phyloP scores from a whole-genome alignment of 2,113 vertebrate species.

The Phaetusa simplex region DNA sequence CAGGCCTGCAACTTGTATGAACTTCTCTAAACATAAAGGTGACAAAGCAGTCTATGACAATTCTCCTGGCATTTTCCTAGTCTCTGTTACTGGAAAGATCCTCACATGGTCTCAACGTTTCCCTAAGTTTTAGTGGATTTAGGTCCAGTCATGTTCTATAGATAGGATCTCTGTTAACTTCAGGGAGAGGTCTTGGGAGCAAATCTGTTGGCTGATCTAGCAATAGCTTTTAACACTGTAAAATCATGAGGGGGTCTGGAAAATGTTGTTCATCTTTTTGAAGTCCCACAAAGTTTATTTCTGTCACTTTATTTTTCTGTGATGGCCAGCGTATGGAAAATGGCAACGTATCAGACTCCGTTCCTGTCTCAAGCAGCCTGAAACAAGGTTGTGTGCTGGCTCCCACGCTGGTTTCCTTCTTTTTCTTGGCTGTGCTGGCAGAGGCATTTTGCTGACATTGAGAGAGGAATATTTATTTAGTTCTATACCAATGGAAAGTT shows the following conservation, averaged over 20 bases:
- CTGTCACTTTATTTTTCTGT: constrained; percentile 41
- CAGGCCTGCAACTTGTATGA: not conserved
- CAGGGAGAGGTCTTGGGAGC: not conserved
- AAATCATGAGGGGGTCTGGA: constrained; percentile 14
- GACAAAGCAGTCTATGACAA: not conserved
- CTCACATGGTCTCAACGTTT: not conserved
- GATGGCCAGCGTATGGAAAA: constrained; percentile 53
- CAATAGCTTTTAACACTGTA: not conserved
- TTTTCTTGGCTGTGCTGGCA: constrained; percentile 50
- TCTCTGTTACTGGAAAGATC: not conserved
- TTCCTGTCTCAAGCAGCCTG: constrained; percentile 25
- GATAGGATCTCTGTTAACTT: not conserved
- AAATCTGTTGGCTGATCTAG: not conserved
- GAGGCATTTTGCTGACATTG: constrained; percentile 63
- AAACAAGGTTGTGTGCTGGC: constrained; percentile 50
- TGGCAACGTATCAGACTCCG: constrained; percentile 36
- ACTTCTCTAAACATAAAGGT: not conserved
- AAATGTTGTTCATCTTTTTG: constrained; percentile 35
- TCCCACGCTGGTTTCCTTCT: constrained; percentile 62
- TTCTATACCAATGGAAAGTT: constrained; percentile 60
- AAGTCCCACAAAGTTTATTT: constrained; percentile 53
- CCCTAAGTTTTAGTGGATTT: not conserved
- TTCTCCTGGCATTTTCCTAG: not conserved
- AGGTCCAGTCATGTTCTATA: not conserved
- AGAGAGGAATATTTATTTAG: constrained; percentile 61